A percentile compares a stretch with the other conserved stretches of the same genome.
phyloP scores from a whole-genome alignment of 2,797 vertebrate genomes.

The Crax fasciolata region DNA sequence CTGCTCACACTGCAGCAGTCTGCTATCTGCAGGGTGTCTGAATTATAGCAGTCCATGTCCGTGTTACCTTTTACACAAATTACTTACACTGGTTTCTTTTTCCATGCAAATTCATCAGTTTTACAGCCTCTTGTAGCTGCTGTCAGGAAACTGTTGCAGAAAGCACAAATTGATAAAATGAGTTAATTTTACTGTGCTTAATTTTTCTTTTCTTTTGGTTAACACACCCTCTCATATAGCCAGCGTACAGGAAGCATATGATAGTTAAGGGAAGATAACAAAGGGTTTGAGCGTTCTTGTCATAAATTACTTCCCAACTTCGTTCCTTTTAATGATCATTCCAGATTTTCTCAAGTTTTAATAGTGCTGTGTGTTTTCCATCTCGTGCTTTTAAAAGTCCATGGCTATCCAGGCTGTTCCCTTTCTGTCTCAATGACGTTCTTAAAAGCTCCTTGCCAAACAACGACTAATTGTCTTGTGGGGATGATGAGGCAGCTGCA shows the following conservation, averaged over 20 bases:
- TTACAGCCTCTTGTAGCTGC: conserved; percentile 86
- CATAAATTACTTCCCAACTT: conserved; percentile 81
- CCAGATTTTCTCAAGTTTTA: conserved; percentile 80
- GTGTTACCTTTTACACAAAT: conserved; percentile 91
- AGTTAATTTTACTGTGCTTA: conserved; percentile 82
- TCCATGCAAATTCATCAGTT: conserved; percentile 90
- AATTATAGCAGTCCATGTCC: conserved; percentile 87
- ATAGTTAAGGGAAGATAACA: conserved; percentile 78
- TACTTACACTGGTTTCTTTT: conserved; percentile 90
- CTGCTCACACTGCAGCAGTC: conserved; percentile 84
- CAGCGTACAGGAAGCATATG: conserved; percentile 73
- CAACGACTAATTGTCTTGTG: conserved; percentile 75
- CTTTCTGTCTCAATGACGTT: conserved; percentile 75
- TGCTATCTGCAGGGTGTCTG: conserved; percentile 86
- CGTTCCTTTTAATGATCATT: conserved; percentile 77
- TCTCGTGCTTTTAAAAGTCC: conserved; percentile 72
- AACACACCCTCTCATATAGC: conserved; percentile 65
- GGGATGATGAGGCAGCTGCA: conserved; percentile 73
- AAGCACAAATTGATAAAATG: conserved; percentile 84
- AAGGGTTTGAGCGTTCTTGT: conserved; percentile 76
- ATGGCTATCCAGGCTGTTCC: conserved; percentile 71
- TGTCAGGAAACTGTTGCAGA: conserved; percentile 84
- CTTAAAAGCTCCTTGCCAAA: conserved; percentile 76
- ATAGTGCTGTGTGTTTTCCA: conserved; percentile 51
- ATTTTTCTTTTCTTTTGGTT: conserved; percentile 70